phyloP scores from a whole-genome alignment of 2,888 invertebrate genomes.

The Aleiodes alternator region DNA sequence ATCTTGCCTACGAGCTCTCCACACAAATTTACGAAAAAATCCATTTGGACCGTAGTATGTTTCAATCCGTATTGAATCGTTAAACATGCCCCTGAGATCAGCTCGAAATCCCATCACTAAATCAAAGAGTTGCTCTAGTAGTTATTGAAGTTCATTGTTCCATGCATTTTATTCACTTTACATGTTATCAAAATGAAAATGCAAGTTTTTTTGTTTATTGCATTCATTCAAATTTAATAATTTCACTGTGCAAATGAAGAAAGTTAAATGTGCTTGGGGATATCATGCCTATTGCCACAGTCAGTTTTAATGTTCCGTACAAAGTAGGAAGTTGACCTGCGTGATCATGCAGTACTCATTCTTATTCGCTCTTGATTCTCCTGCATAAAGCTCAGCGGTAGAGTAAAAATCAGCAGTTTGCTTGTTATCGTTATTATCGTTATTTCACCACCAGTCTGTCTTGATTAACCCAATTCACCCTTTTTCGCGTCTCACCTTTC shows the following conservation, averaged over 20 bases:
- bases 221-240: not conserved
- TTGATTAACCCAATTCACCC: slow-evolving; percentile 52
- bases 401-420: slow-evolving; percentile 1
- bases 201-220: no score
- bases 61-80: not conserved
- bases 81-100: not conserved
- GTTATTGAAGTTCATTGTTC: no score
- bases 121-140: no score
- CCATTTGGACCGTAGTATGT: not conserved
- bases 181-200: no score
- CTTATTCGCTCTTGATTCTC: slow-evolving; percentile 41
- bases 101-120: no score
- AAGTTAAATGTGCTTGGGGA: not conserved
- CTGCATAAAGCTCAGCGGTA: slow-evolving; percentile 41
- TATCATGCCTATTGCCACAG: not conserved
- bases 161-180: no score
- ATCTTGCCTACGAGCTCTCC: no score
- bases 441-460: slow-evolving; percentile 47
- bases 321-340: slow-evolving; percentile 39
- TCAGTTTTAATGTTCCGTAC: slow-evolving; percentile 18
- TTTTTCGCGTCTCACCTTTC: slow-evolving; percentile 18
- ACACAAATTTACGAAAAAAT: no score
- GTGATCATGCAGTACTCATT: slow-evolving; percentile 35
- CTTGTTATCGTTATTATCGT: slow-evolving; percentile 52
- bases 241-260: not conserved